Evolutionary conservation across 2,888 invertebrate genomes (phyloP).

Genomic region (Orthonychiurus folsomi): DNA sequence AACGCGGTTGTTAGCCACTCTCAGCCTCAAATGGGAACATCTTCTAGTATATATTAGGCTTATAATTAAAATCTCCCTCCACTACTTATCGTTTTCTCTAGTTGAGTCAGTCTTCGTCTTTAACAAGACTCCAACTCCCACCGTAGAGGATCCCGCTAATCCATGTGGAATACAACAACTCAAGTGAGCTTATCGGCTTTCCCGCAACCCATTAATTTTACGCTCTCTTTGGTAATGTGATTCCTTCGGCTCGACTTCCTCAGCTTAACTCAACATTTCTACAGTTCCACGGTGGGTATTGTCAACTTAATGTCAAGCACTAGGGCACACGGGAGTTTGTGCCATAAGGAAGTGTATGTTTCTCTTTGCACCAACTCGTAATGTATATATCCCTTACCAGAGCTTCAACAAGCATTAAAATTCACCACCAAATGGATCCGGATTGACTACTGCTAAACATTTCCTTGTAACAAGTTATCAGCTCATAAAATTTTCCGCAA

Average conservation of each 20-base stretch:
- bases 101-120: slow-evolving; percentile 1
- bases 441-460: too few relatives aligned
- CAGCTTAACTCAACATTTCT: neutral
- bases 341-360: too few relatives aligned
- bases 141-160: neutral
- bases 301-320: neutral
- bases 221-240: neutral
- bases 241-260: neutral
- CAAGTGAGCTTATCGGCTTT: slow-evolving; percentile 1
- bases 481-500: too few relatives aligned
- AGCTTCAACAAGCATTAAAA: too few relatives aligned
- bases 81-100: neutral
- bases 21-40: too few relatives aligned
- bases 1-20: too few relatives aligned
- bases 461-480: too few relatives aligned
- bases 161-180: neutral
- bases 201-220: neutral
- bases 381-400: too few relatives aligned
- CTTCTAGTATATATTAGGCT: neutral
- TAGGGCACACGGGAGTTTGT: too few relatives aligned
- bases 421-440: too few relatives aligned
- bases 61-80: neutral
- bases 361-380: too few relatives aligned
- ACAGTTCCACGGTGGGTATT: neutral
- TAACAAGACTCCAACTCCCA: too few relatives aligned